These are phyloP conservation scores for Epiperipatus broadwayi DNA, from an alignment of 2,888 invertebrate genomes.

Conservation along the genomic window DNA sequence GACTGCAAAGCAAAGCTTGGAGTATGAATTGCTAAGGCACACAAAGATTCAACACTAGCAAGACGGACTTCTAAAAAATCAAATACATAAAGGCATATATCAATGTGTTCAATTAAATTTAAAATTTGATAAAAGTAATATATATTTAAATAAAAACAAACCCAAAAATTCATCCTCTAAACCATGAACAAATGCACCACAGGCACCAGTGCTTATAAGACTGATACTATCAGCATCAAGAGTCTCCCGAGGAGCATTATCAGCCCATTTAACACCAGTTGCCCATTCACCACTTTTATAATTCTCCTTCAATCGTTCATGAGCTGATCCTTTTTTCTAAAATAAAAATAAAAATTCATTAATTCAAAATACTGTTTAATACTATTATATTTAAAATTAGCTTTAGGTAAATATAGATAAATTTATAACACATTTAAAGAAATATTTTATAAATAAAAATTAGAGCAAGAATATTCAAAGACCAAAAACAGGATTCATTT, in stretches of 20 bases:
- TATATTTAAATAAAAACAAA: slow-evolving; percentile 1
- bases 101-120: slow-evolving; percentile 1
- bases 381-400: neutral
- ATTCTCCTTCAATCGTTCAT: slow-evolving; percentile 62
- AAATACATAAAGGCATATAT: too few species aligned
- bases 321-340: slow-evolving; percentile 57
- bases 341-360: slow-evolving; percentile 18
- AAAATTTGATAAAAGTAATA: neutral
- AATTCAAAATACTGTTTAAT: neutral
- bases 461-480: slow-evolving; percentile 8
- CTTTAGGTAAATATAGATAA: too few species aligned
- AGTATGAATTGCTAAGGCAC: slow-evolving; percentile 61
- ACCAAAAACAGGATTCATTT: neutral
- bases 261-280: slow-evolving; percentile 65
- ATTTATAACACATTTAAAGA: too few species aligned
- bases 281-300: slow-evolving; percentile 76
- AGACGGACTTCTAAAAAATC: slow-evolving; percentile 71
- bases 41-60: slow-evolving; percentile 81
- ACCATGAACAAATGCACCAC: slow-evolving; percentile 94
- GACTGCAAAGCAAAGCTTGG: slow-evolving; percentile 66
- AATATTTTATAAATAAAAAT: slow-evolving; percentile 9
- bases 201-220: slow-evolving; percentile 77
- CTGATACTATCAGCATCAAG: slow-evolving; percentile 52
- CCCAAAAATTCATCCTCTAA: slow-evolving; percentile 90
- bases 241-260: slow-evolving; percentile 56